These are phyloP conservation scores for Dendrolimus houi DNA, from an alignment of 2,888 invertebrate genomes.

Conservation along the genomic window DNA sequence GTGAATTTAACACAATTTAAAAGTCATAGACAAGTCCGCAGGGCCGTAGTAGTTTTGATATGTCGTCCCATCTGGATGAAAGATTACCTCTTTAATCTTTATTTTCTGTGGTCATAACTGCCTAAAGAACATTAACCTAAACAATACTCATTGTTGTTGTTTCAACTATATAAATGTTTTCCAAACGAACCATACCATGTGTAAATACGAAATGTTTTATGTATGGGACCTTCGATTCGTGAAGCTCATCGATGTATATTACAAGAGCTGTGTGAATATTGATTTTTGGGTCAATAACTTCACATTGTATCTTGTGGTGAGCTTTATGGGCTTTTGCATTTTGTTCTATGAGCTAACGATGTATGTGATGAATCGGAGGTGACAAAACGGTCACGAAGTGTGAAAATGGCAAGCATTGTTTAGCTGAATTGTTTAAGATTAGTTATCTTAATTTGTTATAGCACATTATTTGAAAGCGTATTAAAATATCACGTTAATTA, in stretches of 20 bases:
- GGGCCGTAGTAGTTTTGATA: no score
- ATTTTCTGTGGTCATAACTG: no score
- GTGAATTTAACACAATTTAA: no score
- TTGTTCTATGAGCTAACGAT: constrained; percentile 28
- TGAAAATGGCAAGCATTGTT: constrained; percentile 12
- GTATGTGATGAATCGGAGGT: constrained; percentile 31
- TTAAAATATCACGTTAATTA: no score
- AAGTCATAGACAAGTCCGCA: no score
- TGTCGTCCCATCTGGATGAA: no score
- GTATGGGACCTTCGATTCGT: constrained; percentile 62
- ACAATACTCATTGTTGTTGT: no score
- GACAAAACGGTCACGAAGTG: constrained; percentile 25
- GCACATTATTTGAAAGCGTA: no score
- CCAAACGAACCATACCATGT: constrained; percentile 20
- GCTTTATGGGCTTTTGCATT: constrained; percentile 28
- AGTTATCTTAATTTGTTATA: background rate
- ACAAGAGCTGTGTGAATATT: constrained; percentile 60
- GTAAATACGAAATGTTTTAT: constrained; percentile 51
- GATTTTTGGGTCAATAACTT: constrained; percentile 69
- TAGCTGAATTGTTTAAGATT: constrained; percentile 14
- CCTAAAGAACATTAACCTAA: no score
- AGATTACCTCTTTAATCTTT: no score
- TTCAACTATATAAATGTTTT: constrained; percentile 1
- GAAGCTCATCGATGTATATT: constrained; percentile 62
- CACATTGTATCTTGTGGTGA: constrained; percentile 37